Evolutionary conservation across 2,113 vertebrate genomes (phyloP), one percentile per base, ranked within the genome.

Genomic region (Microcebus ravelobensis): DNA sequence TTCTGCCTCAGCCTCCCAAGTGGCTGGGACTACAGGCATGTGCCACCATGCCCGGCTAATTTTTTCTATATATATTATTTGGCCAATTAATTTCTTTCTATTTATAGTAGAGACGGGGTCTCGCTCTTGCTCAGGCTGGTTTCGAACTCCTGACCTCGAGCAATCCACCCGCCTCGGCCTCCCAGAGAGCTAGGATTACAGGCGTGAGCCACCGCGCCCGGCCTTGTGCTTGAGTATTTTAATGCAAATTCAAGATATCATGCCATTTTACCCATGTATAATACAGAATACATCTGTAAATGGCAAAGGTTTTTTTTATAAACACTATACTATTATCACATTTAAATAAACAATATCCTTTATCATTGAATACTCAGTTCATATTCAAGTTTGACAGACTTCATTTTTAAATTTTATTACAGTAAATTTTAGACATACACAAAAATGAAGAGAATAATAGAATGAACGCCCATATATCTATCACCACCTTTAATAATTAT

Each of bases 341-440:
- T 27, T 92, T 97, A 71, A 57, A 85, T 70, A 55, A 81, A 29
- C 45, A 59, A 12, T 82, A 50, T 86, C 21, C 36, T 85, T 92
- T 86, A 82, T 76, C 29, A 85, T 45, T 42, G 55, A 84, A 48
- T 36, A 36, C 23, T 89, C 10, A 85, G 23, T 55, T 34, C 6
- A 76, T 76, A 81, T 85, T 89, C 48, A 97, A 42, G 25, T 93
- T 27, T 77, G 67, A 39, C 31, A 76, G 50, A 70, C 9, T 81
- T 71, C 39, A 21, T 85, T 63, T 73, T 81, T 3, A 77, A 34
- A 4, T 96, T 71, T 87, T 77, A 65, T 70, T 92, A 59, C n/a
- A 39, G 25, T 25, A 90, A 94, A 73, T 82, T 92, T 92, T 86
- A 90, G 52, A 93, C 31, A 82, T 87, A 36, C 18, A 90, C 34